Conservation (phyloP, 2,797 vertebrate genomes). For the Acipenser ruthenus region DNA sequence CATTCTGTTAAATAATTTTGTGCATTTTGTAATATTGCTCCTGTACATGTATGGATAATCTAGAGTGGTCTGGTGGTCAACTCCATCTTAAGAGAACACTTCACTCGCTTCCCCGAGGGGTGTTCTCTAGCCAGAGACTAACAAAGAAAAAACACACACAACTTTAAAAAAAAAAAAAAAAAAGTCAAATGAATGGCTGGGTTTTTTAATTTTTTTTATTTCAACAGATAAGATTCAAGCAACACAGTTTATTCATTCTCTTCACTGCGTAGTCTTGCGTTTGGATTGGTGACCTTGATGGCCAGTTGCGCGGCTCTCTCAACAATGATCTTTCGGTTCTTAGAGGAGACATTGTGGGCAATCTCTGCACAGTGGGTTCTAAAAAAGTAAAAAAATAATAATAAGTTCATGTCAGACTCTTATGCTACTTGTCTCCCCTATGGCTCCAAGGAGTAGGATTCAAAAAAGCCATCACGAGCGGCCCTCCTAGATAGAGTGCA, state of each 20-base stretch:
- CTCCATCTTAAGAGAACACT: too few relatives aligned
- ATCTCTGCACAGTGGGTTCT: slow-evolving; percentile 96
- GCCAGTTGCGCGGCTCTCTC: slow-evolving; percentile 93
- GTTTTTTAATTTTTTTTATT: slow-evolving; percentile 44
- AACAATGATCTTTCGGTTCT: slow-evolving; percentile 94
- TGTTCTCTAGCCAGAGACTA: too few relatives aligned
- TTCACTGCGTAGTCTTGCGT: slow-evolving; percentile 93
- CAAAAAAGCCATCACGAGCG: too few relatives aligned
- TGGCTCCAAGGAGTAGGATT: too few relatives aligned
- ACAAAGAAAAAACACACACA: too few relatives aligned
- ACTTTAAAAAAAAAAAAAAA: not conserved
- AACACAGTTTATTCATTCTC: slow-evolving; percentile 80
- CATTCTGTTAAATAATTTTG: too few relatives aligned
- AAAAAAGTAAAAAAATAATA: not conserved
- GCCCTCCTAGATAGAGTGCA: too few relatives aligned
- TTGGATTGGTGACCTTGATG: slow-evolving; percentile 96
- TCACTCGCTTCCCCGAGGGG: too few relatives aligned
- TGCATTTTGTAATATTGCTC: too few relatives aligned
- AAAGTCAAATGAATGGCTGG: too few relatives aligned
- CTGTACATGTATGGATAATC: too few relatives aligned
- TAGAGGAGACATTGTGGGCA: slow-evolving; percentile 96
- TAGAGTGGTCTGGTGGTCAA: too few relatives aligned
- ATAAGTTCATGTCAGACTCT: not conserved
- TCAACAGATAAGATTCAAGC: slow-evolving; percentile 47
- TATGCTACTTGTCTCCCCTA: not conserved